Conservation (phyloP, 2,113 vertebrate species). For the Sakesphorus luctuosus region DNA sequence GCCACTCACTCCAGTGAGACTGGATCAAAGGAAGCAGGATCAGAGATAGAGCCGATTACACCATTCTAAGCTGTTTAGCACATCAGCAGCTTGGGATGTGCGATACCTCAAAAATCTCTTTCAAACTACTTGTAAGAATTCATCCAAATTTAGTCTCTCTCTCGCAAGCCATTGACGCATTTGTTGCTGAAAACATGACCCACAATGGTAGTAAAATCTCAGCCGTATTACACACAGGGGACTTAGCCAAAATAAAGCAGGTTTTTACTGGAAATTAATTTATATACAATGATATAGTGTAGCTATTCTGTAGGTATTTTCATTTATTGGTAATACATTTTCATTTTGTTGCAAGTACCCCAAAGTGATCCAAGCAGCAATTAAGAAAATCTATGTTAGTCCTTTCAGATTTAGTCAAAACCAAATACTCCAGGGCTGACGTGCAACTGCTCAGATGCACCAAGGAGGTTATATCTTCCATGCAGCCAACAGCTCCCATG, state of each 20-base stretch:
- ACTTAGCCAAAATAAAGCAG: background rate
- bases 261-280: background rate
- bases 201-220: background rate
- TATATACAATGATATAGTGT: fast-evolving
- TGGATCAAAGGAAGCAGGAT: background rate
- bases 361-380: background rate
- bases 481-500: background rate
- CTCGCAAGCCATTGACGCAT: background rate
- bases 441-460: background rate
- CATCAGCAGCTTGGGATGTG: background rate
- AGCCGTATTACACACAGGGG: fast-evolving
- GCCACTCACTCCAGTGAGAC: background rate
- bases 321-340: background rate
- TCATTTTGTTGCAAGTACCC: background rate
- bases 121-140: background rate
- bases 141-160: background rate
- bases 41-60: background rate
- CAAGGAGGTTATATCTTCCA: background rate
- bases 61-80: background rate
- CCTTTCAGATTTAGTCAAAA: background rate
- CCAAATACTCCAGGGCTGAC: background rate
- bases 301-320: background rate
- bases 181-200: background rate
- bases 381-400: background rate
- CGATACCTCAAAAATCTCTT: background rate